Evolutionary conservation across 35 echinoderm and acorn worm species (phyloP), one percentile per base, ranked within the genome.

Genomic region (Lytechinus variegatus): DNA sequence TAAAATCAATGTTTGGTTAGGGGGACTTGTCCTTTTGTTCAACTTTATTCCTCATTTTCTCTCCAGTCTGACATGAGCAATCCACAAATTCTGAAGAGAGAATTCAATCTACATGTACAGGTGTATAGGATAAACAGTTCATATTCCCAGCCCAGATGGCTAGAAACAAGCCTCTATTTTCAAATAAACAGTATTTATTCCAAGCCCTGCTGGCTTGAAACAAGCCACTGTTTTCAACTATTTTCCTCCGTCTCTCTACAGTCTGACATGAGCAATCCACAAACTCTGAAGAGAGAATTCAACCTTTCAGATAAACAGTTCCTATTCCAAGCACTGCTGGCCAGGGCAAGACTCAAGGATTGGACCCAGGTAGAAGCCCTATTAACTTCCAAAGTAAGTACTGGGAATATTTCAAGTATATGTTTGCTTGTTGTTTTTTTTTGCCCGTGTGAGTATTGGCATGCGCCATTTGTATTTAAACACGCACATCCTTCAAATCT

Each of bases 181-280:
- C 95, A 4, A 96, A 99, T 51, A 99, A 99, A 56, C 97, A 97
- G 92, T 99, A 96, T 94, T 97, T 99, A 66, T 97, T 97, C 89
- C 96, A 95, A 86, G 97, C 97, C 13, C 54, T 97, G 60, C 94
- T 89, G 61, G 95, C 98, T 44, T 2, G 33, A 44, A 44, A 44
- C 33, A 44, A 44, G 33, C 2, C 33, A 44, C 33, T 44, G 0
- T 44, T 44, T 44, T 44, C 33, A 44, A 0, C n/a, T 12, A 12
- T 72, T 57, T 66, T 94, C 14, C 10, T 93, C 56, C n/a, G 10
- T 93, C 9, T 9, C 19, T 93, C 92, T 27, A 72, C 92, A 94
- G 89, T 13, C 91, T 4, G 94, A 94, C 29, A 33, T 53, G 0
- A 97, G 97, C 56, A 96, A 94, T 95, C 97, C 97, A 54, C 52